Conservation (phyloP, 2,797 vertebrate genomes). For the Pteronotus mesoamericanus region DNA sequence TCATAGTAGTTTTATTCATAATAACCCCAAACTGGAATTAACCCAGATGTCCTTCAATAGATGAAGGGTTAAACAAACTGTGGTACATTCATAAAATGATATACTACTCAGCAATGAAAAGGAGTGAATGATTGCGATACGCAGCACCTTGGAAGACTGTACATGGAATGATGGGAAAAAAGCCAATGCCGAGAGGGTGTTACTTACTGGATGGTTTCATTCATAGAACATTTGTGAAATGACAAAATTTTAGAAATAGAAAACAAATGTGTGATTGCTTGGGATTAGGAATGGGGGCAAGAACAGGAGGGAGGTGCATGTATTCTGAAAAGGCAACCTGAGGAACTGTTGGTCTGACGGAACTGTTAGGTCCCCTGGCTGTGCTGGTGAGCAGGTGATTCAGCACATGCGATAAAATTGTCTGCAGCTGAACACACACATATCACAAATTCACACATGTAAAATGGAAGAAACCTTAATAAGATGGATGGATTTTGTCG, state of each 20-base stretch:
- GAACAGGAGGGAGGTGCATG: not conserved
- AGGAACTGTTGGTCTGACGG: not conserved
- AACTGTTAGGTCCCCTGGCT: not conserved
- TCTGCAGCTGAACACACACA: not conserved
- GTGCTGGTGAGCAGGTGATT: not conserved
- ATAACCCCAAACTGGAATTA: not conserved
- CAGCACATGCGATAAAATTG: not conserved
- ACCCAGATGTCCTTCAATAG: not conserved
- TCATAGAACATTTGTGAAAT: not conserved
- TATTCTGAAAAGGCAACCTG: not conserved
- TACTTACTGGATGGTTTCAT: not conserved
- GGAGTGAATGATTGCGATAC: not conserved
- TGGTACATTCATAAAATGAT: not conserved
- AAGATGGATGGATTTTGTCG: not conserved
- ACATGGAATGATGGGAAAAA: not conserved
- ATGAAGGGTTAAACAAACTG: not conserved
- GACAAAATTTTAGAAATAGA: not conserved
- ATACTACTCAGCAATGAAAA: not conserved
- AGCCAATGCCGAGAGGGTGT: too few species aligned
- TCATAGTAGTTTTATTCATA: not conserved
- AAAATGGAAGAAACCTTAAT: not conserved
- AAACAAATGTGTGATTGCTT: not conserved
- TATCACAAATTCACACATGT: not conserved
- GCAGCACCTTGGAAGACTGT: not conserved
- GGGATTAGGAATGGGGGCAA: too few species aligned